Percentiles rank a stretch among this genome's conserved stretches.
Evolutionary conservation across 1,140 invertebrate genomes (phyloP).

Genomic region (Ditylenchus dipsaci): DNA sequence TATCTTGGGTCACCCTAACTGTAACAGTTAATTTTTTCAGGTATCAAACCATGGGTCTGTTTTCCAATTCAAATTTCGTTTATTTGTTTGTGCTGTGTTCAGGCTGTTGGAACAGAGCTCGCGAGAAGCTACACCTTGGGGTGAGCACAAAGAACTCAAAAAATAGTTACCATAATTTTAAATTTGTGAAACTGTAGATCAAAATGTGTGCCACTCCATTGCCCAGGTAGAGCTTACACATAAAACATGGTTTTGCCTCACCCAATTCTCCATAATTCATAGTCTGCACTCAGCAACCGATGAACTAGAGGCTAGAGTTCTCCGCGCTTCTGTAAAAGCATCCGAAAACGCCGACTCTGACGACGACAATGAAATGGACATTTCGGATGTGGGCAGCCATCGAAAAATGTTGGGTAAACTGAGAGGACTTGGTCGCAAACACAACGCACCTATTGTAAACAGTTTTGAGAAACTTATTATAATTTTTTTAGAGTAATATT

Average conservation of each 20-base stretch:
- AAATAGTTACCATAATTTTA: too few species aligned
- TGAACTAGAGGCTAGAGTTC: slow-evolving; percentile 13
- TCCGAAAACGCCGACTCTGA: slow-evolving; percentile 26
- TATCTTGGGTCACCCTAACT: too few species aligned
- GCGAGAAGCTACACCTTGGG: slow-evolving; percentile 35
- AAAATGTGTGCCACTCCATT: slow-evolving; percentile 26
- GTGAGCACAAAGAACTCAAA: not conserved
- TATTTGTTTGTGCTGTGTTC: not conserved
- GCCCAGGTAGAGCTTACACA: slow-evolving; percentile 3
- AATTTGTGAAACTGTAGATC: not conserved
- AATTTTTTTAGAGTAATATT: not conserved
- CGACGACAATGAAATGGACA: slow-evolving; percentile 7
- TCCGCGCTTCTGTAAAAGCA: slow-evolving; percentile 1
- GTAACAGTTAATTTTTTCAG: too few species aligned
- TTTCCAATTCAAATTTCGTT: too few species aligned
- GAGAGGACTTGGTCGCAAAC: slow-evolving; percentile 22
- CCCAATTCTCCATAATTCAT: not conserved
- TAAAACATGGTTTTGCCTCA: slow-evolving; percentile 13
- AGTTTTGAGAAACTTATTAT: slow-evolving; percentile 8
- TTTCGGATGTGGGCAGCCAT: not conserved
- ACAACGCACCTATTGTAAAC: slow-evolving; percentile 23
- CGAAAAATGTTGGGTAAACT: slow-evolving; percentile 26
- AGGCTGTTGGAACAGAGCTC: slow-evolving; percentile 32
- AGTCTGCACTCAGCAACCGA: slow-evolving; percentile 12
- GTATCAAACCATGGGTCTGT: too few species aligned